These are phyloP conservation scores for Thryonomys swinderianus DNA, from an alignment of 2,113 vertebrate species.

Conservation along the genomic window DNA sequence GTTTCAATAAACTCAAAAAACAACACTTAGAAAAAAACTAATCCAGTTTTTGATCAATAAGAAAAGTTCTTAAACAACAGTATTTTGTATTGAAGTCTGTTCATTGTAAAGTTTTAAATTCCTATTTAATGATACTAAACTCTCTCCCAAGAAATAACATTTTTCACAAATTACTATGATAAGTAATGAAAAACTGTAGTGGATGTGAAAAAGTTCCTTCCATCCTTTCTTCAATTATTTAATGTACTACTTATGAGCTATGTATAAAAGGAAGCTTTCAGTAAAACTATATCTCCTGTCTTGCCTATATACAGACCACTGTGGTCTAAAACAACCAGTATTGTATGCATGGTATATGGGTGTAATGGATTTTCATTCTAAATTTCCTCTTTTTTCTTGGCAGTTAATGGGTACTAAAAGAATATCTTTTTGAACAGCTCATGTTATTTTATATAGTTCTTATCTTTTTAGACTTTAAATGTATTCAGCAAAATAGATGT, in stretches of 20 bases:
- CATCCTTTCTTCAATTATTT: not conserved
- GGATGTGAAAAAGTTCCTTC: slow-evolving; percentile 25
- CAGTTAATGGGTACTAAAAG: not conserved
- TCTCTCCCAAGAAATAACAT: not conserved
- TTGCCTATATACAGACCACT: not conserved
- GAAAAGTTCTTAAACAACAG: slow-evolving; percentile 49
- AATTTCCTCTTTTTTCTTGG: not conserved
- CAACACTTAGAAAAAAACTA: not conserved
- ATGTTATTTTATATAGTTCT: not conserved
- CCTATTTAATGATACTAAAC: not conserved
- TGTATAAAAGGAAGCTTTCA: not conserved
- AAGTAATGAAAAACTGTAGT: slow-evolving; percentile 29
- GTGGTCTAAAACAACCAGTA: not conserved
- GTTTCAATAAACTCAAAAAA: not conserved
- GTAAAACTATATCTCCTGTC: not conserved
- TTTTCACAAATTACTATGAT: slow-evolving; percentile 9
- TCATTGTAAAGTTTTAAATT: slow-evolving; percentile 14
- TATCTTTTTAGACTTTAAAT: not conserved
- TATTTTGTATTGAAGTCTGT: not conserved
- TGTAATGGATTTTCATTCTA: not conserved
- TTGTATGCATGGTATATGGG: not conserved
- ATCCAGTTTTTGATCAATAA: slow-evolving; percentile 11
- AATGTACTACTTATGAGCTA: not conserved
- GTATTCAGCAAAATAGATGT: not conserved
- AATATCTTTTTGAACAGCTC: not conserved